Evolutionary conservation across 2,888 invertebrate genomes (phyloP), one percentile per base, ranked within the genome.

Genomic region (Apodemia zela): DNA sequence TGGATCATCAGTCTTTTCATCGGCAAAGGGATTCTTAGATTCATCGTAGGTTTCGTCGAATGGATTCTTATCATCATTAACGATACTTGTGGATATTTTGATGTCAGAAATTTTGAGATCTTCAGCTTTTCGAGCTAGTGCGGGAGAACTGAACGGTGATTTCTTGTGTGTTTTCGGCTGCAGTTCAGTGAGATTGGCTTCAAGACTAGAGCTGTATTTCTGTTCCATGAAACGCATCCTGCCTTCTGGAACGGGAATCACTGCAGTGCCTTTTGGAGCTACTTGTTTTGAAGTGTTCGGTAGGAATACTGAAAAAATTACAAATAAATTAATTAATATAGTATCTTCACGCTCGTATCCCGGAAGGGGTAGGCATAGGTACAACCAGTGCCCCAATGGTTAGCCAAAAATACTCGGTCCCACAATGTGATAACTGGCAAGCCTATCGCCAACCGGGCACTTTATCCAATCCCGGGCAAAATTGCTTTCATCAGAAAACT

Each of bases 11-110:
- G 87, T 79, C 6, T 88, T 88, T 11, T 93, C 93, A n/a, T 91
- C 92, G 0, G 87, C 92, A 74, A 95, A 95, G 0, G 95, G 95
- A 81, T 95, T 95, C 72, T 94, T 94, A 0, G 89, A 71, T 63
- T 94, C 93, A 73, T 94, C 94, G 70, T 94, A 94, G 0, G 84
- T 83, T 0, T 85, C 71, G 0, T 84, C 87, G 65, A 92, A 92
- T 0, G 92, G 92, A 68, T 92, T 89, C 42, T 72, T 85, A 35
- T 65, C 72, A 1, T 77, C 70, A 60, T 81, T 79, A 58, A 72
- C 71, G 59, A 84, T 81, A 0, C 79, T 78, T 1, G 79, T 66
- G 0, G 83, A 79, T 65, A 82, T 80, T 1, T 78, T 81, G 0
- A 25, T 54, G 29, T 83, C 0, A 85, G 78, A 8, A 51, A 11